Conservation (phyloP, 2,113 vertebrate genomes). For the Bucco capensis region DNA sequence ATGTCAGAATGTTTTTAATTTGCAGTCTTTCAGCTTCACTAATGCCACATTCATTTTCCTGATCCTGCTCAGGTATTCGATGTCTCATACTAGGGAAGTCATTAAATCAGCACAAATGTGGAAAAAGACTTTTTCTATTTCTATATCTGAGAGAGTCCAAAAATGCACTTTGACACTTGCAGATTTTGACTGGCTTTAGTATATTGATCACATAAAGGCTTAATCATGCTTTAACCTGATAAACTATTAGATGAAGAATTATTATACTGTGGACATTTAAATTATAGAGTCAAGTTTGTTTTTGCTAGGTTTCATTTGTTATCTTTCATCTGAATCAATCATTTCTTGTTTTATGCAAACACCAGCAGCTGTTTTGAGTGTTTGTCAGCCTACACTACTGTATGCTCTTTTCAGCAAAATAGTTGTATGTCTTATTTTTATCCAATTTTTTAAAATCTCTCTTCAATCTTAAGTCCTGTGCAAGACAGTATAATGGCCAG, state of each 20-base stretch:
- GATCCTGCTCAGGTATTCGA: not conserved
- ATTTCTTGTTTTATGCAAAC: not conserved
- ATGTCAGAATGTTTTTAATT: too few species aligned
- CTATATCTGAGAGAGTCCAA: accelerated
- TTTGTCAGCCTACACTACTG: not conserved
- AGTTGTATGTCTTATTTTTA: not conserved
- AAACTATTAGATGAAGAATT: not conserved
- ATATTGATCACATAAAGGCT: not conserved
- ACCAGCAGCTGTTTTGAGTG: not conserved
- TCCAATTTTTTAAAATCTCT: not conserved
- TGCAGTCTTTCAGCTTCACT: not conserved
- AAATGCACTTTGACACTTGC: not conserved
- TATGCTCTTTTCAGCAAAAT: not conserved
- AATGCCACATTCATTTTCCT: not conserved
- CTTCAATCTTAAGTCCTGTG: slow-evolving; percentile 27
- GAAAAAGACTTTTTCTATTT: not conserved
- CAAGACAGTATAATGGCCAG: not conserved
- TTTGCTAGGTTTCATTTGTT: not conserved
- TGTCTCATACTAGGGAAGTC: not conserved
- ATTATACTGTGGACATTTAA: not conserved
- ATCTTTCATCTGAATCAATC: not conserved
- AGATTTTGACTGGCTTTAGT: not conserved
- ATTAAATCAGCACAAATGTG: not conserved
- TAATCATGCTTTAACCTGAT: not conserved
- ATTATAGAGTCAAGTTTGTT: not conserved